Evolutionary conservation across 2,888 invertebrate genomes (phyloP), one percentile per base, ranked within the genome.

Genomic region (Eilema griseolum): DNA sequence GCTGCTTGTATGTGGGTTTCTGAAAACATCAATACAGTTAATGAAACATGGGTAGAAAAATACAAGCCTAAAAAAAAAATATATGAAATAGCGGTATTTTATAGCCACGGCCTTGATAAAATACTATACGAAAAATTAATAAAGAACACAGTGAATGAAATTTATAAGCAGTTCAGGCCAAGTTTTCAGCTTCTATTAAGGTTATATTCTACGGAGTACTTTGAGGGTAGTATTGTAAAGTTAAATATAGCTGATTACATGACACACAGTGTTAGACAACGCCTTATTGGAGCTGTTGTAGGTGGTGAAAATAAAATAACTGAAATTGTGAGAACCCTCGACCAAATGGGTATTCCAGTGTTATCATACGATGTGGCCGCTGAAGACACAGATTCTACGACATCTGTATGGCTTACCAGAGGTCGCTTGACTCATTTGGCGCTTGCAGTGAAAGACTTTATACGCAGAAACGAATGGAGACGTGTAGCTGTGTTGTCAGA

Each of bases 401-500:
- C 20, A 60, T 66, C 69, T 2, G 62, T 66, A 10, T 72, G 72
- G 72, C 24, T 66, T 1, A 60, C 69, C 3, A 56, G 63, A 52
- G 72, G 69, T 16, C 52, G 20, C 8, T 66, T 60, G 2, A 10
- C 23, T 46, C 66, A 72, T 4, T 12, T 69, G 20, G 69, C 52
- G 20, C n/a, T 72, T 20, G 72, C 63, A 28, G 37, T 72, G 14
- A 41, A 56, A 4, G 20, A 66, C 8, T 69, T 69, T 31, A 37
- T 69, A 3, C 31, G 0, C 41, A 59, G 26, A 2, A 63, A 69
- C 37, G 26, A 56, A 10, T 72, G 72, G 72, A 63, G 1, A 24
- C 72, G 72, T 20, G 41, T 72, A 16, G 72, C 66, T 7, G 66
- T 72, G 5, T 12, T 72, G 12, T 72, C 72, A n/a, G 72, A 69